phyloP scores from a whole-genome alignment of 2,113 vertebrate species.

The Tragelaphus strepsiceros region DNA sequence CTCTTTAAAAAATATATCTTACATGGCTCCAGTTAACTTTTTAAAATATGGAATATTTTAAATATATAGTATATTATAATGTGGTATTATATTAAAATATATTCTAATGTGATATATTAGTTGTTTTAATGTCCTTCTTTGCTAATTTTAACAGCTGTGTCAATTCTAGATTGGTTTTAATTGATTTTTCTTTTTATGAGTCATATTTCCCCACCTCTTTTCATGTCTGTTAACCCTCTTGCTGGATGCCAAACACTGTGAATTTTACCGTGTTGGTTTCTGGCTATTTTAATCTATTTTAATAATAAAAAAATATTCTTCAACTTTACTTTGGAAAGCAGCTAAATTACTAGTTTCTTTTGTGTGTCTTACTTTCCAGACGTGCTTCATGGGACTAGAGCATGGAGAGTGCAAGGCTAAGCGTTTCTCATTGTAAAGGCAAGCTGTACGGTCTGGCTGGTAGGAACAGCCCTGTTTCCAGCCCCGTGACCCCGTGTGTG shows the following conservation, averaged over 20 bases:
- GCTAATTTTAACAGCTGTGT: not conserved
- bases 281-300: conserved; percentile 4
- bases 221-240: not conserved
- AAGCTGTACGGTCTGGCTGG: not conserved
- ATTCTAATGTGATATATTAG: not conserved
- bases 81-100: not conserved
- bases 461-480: not conserved
- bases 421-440: not conserved
- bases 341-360: not conserved
- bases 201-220: not conserved
- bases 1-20: not conserved
- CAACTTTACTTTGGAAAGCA: conserved; percentile 8
- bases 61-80: not conserved
- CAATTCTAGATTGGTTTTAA: not conserved
- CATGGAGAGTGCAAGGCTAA: not conserved
- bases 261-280: conserved; percentile 1
- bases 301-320: not conserved
- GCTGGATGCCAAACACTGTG: not conserved
- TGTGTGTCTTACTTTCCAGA: not conserved
- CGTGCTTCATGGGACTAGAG: not conserved
- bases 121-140: not conserved
- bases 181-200: not conserved
- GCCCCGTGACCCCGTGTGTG: fast-evolving
- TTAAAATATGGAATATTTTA: not conserved
- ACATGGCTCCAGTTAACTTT: not conserved